Conservation (phyloP, 2,888 invertebrate species). For the Strigamia maritima region DNA sequence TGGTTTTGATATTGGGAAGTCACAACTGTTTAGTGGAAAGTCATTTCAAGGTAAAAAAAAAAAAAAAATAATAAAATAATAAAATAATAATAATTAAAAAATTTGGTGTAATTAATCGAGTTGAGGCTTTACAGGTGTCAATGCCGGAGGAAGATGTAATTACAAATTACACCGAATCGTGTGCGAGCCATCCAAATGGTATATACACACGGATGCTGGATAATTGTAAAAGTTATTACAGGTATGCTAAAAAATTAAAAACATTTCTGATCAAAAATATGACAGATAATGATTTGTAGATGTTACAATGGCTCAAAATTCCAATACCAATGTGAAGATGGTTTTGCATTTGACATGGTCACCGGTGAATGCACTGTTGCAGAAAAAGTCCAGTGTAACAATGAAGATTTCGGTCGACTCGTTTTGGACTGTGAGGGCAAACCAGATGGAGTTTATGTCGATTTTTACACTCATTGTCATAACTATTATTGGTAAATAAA, state of each 20-base stretch:
- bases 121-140: background rate
- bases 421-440: conserved; percentile 41
- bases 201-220: background rate
- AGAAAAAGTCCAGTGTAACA: background rate
- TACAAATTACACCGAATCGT: background rate
- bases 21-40: background rate
- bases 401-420: background rate
- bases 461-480: conserved; percentile 42
- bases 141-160: background rate
- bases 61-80: background rate
- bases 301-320: background rate
- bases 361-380: background rate
- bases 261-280: background rate
- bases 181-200: background rate
- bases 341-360: background rate
- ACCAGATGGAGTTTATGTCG: conserved; percentile 43
- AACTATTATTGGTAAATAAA: conserved; percentile 41
- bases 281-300: background rate
- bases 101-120: too few species aligned
- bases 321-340: background rate
- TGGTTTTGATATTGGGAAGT: background rate
- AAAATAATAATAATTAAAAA: background rate
- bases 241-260: background rate
- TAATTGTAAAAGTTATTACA: background rate
- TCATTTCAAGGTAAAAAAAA: background rate